Evolutionary conservation across 2,888 invertebrate species (phyloP).

Genomic region (Macaria notata): DNA sequence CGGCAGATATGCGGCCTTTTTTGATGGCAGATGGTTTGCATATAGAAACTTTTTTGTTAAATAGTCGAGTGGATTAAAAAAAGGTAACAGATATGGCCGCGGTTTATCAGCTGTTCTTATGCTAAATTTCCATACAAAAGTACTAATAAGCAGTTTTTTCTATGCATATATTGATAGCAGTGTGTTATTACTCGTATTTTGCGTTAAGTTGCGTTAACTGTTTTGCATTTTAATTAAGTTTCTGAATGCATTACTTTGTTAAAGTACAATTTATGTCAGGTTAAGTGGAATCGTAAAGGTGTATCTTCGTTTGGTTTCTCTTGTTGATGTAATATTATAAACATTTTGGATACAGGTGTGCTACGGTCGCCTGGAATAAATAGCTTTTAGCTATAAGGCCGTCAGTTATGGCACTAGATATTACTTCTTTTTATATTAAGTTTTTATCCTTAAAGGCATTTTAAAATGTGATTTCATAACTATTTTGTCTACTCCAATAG

Average conservation of each 20-base stretch:
- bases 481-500: too few relatives aligned
- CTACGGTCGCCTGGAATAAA: too few relatives aligned
- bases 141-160: not conserved
- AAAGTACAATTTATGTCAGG: conserved; percentile 1
- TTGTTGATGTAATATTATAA: too few relatives aligned
- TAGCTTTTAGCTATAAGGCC: too few relatives aligned
- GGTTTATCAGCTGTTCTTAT: conserved; percentile 30
- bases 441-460: too few relatives aligned
- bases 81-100: conserved; percentile 3
- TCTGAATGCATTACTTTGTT: conserved; percentile 2
- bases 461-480: too few relatives aligned
- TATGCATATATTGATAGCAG: not conserved
- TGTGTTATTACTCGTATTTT: conserved; percentile 3
- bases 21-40: conserved; percentile 73
- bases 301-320: too few relatives aligned
- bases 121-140: conserved; percentile 23
- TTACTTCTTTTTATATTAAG: too few relatives aligned
- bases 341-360: too few relatives aligned
- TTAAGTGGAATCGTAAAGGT: too few relatives aligned
- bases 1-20: conserved; percentile 58
- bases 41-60: conserved; percentile 50
- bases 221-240: conserved; percentile 16
- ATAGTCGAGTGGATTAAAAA: conserved; percentile 40
- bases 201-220: conserved; percentile 14
- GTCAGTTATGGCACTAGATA: too few relatives aligned